These are phyloP conservation scores for Arizona elegans DNA, from an alignment of 2,113 vertebrate species.

Conservation along the genomic window DNA sequence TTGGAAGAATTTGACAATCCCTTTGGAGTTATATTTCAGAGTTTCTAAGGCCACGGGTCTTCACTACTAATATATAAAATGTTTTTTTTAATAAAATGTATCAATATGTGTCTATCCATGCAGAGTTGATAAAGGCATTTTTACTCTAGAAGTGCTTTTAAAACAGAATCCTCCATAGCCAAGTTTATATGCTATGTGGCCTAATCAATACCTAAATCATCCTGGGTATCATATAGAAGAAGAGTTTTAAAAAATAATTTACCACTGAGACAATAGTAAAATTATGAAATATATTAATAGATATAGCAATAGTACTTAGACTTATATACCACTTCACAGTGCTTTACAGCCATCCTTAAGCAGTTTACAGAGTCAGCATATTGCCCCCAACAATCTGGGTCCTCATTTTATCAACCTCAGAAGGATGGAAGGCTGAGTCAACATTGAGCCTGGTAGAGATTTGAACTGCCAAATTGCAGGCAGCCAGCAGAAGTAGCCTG, in stretches of 20 bases:
- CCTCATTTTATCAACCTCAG: too few species aligned
- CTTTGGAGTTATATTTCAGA: background rate
- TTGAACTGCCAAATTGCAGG: too few species aligned
- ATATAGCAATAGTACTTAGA: background rate
- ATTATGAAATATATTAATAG: constrained; percentile 24
- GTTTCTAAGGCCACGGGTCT: background rate
- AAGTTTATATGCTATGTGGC: background rate
- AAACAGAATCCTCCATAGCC: background rate
- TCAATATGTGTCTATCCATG: background rate
- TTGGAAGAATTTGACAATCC: background rate
- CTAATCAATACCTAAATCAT: background rate
- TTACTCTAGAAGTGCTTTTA: background rate
- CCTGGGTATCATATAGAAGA: background rate
- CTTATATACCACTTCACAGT: too few species aligned
- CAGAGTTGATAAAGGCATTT: background rate
- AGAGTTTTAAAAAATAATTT: background rate
- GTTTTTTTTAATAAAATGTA: background rate
- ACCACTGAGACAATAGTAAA: background rate
- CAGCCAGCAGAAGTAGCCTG: too few species aligned
- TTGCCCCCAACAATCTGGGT: too few species aligned
- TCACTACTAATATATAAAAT: background rate
- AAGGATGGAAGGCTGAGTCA: too few species aligned
- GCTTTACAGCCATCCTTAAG: too few species aligned
- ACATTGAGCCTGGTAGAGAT: too few species aligned
- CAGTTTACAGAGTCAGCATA: too few species aligned